Evolutionary conservation across 2,888 invertebrate species (phyloP), one percentile per base, ranked within the genome.

Genomic region (Malthinus flaveolus): DNA sequence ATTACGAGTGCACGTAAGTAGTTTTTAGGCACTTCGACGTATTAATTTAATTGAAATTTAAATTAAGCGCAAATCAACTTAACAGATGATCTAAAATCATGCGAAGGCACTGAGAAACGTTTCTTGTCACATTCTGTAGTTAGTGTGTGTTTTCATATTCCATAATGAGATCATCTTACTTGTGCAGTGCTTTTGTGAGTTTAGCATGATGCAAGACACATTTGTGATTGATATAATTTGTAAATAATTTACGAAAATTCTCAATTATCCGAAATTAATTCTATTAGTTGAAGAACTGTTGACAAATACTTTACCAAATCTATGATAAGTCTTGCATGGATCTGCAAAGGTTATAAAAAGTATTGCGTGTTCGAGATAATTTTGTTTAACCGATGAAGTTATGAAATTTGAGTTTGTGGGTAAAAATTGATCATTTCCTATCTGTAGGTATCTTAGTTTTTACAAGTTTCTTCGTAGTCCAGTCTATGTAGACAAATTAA

Each of bases 1-100:
- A 94, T 80, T 95, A 95, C 74, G 96, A 97, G 78, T 98, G 98
- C 94, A 95, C 96, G 94, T 98, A 82, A 90, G 94, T 90, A 76
- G 9, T 34, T 11, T 48, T 48, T 6, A 45, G 7, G 44, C 0
- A 12, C 34, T 15, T 60, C 50, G 39, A 15, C 45, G 33, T 46
- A 32, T 46, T 37, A 36, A 31, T 35, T 44, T 44, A 47, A 47
- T 11, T 47, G n/a, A 47, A 46, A 33, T 33, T 13, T 7, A 10
- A 47, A 33, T 13, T 47, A 33, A 33, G 12, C 47, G 11, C 33
- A 33, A 34, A 32, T 33, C 32, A n/a, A 33, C 3, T 12, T 8
- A 47, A 33, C 34, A 13, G 34, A 47, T 47, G 32, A 33, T 33
- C 32, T 47, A 13, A 47, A 13, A 45, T 34, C 42, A 71, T 70